Evolutionary conservation across 2,888 invertebrate species (phyloP).

Genomic region (Himalopsyche japonica): DNA sequence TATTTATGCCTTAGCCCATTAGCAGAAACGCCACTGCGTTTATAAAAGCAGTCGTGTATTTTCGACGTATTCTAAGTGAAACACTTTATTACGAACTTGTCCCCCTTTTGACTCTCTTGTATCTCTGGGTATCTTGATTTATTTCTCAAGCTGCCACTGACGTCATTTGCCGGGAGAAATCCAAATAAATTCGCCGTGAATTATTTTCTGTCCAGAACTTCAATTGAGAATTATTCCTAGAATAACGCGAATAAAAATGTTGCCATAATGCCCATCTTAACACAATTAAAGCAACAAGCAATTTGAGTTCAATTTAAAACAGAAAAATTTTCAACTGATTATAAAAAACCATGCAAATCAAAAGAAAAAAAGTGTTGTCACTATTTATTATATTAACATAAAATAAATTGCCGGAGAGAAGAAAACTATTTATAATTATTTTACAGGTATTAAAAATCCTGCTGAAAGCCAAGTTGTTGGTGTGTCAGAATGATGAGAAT

Average conservation of each 20-base stretch:
- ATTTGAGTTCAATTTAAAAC: too few relatives aligned
- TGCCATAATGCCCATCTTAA: too few relatives aligned
- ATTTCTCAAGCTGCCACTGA: background rate
- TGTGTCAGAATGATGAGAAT: slow-evolving; percentile 75
- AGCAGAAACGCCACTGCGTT: background rate
- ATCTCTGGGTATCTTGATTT: background rate
- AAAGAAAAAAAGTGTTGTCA: too few relatives aligned
- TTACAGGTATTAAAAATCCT: slow-evolving; percentile 87
- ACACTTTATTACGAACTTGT: background rate
- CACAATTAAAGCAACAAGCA: too few relatives aligned
- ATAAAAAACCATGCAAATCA: too few relatives aligned
- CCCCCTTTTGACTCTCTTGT: background rate
- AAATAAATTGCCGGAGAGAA: too few relatives aligned
- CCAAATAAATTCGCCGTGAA: too few relatives aligned
- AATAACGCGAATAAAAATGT: too few relatives aligned
- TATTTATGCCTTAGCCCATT: background rate
- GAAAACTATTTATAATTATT: background rate
- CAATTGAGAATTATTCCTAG: too few relatives aligned
- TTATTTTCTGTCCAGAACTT: too few relatives aligned
- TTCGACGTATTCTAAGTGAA: background rate
- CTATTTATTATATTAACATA: too few relatives aligned
- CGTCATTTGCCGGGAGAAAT: background rate
- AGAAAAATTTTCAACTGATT: too few relatives aligned
- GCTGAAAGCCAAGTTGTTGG: slow-evolving; percentile 89
- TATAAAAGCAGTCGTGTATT: background rate